Conservation (phyloP, 2,797 vertebrate species). For the Bovichtus diacanthus region DNA sequence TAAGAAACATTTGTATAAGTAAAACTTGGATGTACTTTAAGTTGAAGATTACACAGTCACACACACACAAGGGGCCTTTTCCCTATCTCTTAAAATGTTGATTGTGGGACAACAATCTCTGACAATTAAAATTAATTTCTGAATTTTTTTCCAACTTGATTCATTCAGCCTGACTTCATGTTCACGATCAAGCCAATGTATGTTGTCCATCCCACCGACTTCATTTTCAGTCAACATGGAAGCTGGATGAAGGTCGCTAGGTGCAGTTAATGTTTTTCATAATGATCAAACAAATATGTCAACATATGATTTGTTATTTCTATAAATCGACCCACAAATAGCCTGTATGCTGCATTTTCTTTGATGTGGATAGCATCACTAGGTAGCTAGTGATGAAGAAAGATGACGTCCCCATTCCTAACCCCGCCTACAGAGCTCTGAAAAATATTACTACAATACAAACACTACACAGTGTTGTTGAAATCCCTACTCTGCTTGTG, state of each 20-base stretch:
- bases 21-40: no score
- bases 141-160: not conserved
- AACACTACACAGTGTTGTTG: slow-evolving; percentile 6
- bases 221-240: not conserved
- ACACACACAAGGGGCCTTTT: no score
- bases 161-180: not conserved
- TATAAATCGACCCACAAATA: no score
- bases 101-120: no score
- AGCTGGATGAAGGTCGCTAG: not conserved
- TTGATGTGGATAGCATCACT: no score
- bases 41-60: no score
- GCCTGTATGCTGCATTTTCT: no score
- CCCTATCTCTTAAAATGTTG: not conserved
- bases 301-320: no score
- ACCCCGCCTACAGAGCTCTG: no score
- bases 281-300: not conserved
- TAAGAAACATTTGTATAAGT: no score
- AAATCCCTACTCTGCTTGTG: slow-evolving; percentile 18
- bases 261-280: not conserved
- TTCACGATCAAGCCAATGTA: not conserved
- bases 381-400: no score
- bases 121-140: not conserved
- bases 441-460: slow-evolving; percentile 15
- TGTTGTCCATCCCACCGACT: not conserved
- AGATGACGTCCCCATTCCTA: no score